Evolutionary conservation across 2,797 vertebrate genomes (phyloP).

Genomic region (Arrhamphus sclerolepis): DNA sequence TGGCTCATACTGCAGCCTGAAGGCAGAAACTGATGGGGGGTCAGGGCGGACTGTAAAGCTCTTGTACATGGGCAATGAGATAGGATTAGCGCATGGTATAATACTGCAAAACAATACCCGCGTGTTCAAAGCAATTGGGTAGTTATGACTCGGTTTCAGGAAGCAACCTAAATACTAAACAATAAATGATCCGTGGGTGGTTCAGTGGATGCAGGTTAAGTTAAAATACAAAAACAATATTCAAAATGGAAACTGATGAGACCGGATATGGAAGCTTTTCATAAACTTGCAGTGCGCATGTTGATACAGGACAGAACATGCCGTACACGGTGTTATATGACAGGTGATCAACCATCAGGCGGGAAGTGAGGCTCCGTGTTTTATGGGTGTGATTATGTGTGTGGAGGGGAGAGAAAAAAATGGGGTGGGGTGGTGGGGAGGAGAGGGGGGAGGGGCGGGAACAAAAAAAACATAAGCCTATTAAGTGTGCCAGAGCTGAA

Average conservation of each 20-base stretch:
- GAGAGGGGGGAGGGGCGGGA: neutral
- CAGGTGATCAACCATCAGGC: constrained; percentile 23
- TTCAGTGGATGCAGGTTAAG: neutral
- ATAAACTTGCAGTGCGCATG: constrained; percentile 2
- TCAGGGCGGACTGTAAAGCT: constrained; percentile 42
- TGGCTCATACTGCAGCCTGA: constrained; percentile 36
- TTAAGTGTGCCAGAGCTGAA: constrained; percentile 26
- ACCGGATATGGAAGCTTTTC: constrained; percentile 15
- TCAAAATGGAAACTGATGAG: neutral
- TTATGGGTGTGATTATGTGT: constrained; percentile 38
- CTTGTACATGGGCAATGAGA: constrained; percentile 32
- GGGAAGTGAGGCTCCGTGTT: constrained; percentile 10
- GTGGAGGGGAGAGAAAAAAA: too few relatives aligned
- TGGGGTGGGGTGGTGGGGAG: too few relatives aligned
- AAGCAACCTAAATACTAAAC: constrained; percentile 14
- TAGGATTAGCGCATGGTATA: neutral
- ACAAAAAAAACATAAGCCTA: constrained; percentile 5
- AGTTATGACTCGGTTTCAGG: constrained; percentile 21
- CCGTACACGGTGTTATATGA: constrained; percentile 23
- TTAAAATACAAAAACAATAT: constrained; percentile 3
- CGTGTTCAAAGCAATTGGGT: constrained; percentile 14
- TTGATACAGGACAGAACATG: neutral
- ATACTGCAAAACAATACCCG: constrained; percentile 26
- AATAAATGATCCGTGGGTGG: constrained; percentile 1
- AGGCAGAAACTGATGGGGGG: constrained; percentile 54